These are phyloP conservation scores for Plectrocnemia conspersa DNA, from an alignment of 1,140 invertebrate genomes.

Conservation along the genomic window DNA sequence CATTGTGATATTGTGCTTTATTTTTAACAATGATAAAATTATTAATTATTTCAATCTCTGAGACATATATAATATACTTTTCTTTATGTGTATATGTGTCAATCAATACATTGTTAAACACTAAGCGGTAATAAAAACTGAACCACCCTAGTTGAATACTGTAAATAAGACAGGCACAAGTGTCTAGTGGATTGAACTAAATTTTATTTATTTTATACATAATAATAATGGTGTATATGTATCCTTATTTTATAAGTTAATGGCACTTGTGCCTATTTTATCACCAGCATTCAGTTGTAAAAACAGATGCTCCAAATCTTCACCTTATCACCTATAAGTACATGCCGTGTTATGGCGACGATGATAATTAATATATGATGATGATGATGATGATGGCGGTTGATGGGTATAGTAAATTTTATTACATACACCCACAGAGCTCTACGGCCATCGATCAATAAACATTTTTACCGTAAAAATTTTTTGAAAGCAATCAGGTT, in stretches of 20 bases:
- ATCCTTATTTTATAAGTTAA: neutral
- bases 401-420: slow-evolving; percentile 6
- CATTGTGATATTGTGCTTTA: no score
- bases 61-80: no score
- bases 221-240: no score
- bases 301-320: slow-evolving; percentile 1
- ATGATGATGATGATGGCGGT: neutral
- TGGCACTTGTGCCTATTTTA: neutral
- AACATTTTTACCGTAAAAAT: slow-evolving; percentile 24
- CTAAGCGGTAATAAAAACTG: no score
- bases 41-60: no score
- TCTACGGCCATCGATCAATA: slow-evolving; percentile 22
- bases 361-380: neutral
- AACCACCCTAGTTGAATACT: no score
- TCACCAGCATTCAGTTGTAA: neutral
- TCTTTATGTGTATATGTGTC: no score
- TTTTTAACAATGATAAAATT: no score
- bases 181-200: no score
- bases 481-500: slow-evolving; percentile 22
- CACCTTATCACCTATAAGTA: neutral
- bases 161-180: no score
- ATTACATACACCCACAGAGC: slow-evolving; percentile 13
- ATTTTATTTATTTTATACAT: no score
- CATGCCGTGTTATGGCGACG: neutral
- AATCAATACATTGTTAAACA: no score